These are phyloP conservation scores for Cherax quadricarinatus DNA, from an alignment of 1,140 invertebrate genomes.

Conservation along the genomic window DNA sequence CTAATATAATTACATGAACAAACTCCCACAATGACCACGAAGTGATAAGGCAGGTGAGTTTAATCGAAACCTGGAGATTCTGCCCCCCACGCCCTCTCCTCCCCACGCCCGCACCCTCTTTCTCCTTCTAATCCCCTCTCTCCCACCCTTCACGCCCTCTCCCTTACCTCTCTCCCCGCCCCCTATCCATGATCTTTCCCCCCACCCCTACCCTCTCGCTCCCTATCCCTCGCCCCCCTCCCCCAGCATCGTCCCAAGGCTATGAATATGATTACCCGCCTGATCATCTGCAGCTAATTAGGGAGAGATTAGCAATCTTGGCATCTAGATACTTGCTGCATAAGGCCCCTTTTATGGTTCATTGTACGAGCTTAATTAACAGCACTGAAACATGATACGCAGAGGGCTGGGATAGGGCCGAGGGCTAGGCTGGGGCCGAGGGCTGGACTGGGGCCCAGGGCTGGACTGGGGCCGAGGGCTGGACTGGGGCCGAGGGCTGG, in stretches of 20 bases:
- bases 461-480: too few relatives aligned
- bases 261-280: constrained; percentile 44
- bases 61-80: constrained; percentile 24
- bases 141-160: background rate
- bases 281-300: constrained; percentile 64
- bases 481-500: too few relatives aligned
- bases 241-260: background rate
- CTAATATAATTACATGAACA: constrained; percentile 1
- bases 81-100: background rate
- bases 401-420: background rate
- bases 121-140: too few relatives aligned
- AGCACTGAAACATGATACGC: constrained; percentile 46
- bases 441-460: too few relatives aligned
- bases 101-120: too few relatives aligned
- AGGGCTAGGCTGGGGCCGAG: background rate
- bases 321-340: constrained; percentile 34
- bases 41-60: constrained; percentile 25
- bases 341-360: constrained; percentile 53
- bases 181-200: background rate
- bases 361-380: constrained; percentile 47
- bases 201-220: too few relatives aligned
- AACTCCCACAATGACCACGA: background rate
- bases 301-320: constrained; percentile 49
- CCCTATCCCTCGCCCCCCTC: background rate
- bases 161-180: too few relatives aligned